Conservation (phyloP, 2,797 vertebrate species). For the Gymnodraco acuticeps region DNA sequence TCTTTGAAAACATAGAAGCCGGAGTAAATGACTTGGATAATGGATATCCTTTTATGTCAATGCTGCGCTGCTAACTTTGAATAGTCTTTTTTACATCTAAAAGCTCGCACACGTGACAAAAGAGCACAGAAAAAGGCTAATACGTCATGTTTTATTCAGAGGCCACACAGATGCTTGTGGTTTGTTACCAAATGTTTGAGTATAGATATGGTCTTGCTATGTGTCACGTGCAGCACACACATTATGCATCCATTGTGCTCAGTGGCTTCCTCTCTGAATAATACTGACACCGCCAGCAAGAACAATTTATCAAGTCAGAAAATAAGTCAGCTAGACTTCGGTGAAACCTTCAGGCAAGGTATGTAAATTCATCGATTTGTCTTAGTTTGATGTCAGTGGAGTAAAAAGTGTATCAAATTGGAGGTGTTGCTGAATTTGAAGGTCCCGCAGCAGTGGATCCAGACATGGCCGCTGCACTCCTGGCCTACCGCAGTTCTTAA, state of each 20-base stretch:
- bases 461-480: constrained; percentile 54
- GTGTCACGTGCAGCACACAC: constrained; percentile 57
- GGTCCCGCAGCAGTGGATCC: constrained; percentile 46
- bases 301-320: constrained; percentile 66
- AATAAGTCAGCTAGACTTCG: constrained; percentile 55
- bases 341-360: constrained; percentile 59
- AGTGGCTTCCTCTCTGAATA: constrained; percentile 55
- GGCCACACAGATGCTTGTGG: constrained; percentile 32
- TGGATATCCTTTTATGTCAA: constrained; percentile 26
- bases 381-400: constrained; percentile 59
- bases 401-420: constrained; percentile 45
- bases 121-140: constrained; percentile 10
- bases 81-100: constrained; percentile 11
- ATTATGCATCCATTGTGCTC: constrained; percentile 69
- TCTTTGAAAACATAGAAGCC: constrained; percentile 29
- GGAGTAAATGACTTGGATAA: constrained; percentile 51
- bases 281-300: constrained; percentile 63
- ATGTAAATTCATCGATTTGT: constrained; percentile 71
- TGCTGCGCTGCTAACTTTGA: constrained; percentile 17
- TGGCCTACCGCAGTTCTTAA: constrained; percentile 66
- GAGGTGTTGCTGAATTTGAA: constrained; percentile 55
- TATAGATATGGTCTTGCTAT: constrained; percentile 46
- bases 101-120: constrained; percentile 1
- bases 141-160: constrained; percentile 42
- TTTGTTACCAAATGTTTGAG: constrained; percentile 44